A percentile compares a stretch with the other conserved stretches of the same genome.
Evolutionary conservation across 2,113 vertebrate genomes (phyloP).

Genomic region (Catharus bicknelli): DNA sequence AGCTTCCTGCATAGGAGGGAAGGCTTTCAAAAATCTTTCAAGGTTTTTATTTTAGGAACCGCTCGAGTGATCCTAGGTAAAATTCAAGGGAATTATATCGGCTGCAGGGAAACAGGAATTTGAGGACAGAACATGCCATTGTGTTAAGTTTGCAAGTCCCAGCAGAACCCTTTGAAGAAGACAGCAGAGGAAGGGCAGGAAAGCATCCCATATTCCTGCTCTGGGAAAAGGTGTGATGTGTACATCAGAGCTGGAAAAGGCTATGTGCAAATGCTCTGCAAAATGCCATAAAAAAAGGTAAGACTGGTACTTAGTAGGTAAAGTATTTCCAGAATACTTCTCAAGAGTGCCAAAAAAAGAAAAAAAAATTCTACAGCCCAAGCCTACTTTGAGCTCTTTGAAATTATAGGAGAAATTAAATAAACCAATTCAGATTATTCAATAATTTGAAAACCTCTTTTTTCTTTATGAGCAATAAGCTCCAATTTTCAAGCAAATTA

Average conservation of each 20-base stretch:
- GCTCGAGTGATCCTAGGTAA: not conserved
- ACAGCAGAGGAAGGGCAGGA: not conserved
- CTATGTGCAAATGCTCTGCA: not conserved
- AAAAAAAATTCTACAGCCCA: not conserved
- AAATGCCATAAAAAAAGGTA: not conserved
- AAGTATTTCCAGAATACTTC: not conserved
- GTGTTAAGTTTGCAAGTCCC: not conserved
- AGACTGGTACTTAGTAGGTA: not conserved
- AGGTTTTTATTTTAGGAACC: not conserved
- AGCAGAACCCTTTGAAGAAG: not conserved
- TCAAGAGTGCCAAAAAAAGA: not conserved
- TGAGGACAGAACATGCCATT: not conserved
- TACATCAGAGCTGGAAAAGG: not conserved
- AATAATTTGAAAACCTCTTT: not conserved
- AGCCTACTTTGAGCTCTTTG: not conserved
- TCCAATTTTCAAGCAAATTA: not conserved
- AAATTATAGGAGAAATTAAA: not conserved
- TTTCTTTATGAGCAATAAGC: not conserved
- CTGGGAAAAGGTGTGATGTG: not conserved
- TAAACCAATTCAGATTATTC: not conserved
- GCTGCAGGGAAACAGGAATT: not conserved
- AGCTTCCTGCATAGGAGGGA: not conserved
- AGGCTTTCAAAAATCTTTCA: not conserved
- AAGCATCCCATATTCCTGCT: not conserved
- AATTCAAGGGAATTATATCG: not conserved